A percentile compares a stretch with the other conserved stretches of the same genome.
Evolutionary conservation across 2,888 invertebrate genomes (phyloP).

Genomic region (Drosophila aldrichi): DNA sequence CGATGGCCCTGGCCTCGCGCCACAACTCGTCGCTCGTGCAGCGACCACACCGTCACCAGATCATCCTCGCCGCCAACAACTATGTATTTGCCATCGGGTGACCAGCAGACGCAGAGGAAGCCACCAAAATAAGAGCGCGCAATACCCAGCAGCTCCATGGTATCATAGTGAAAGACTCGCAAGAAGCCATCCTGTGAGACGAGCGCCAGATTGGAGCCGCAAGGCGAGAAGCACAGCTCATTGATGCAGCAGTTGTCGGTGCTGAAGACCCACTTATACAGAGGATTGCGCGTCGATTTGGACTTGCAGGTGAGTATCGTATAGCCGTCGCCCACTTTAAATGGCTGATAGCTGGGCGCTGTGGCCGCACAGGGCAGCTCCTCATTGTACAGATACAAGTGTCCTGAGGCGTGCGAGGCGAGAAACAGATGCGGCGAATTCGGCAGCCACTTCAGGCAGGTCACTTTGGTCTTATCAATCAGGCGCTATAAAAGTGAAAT

Average conservation of each 20-base stretch:
- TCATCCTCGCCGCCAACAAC: slow-evolving; percentile 99
- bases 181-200: slow-evolving; percentile 98
- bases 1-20: slow-evolving; percentile 99
- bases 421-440: slow-evolving; percentile 97
- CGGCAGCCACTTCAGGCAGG: slow-evolving; percentile 99
- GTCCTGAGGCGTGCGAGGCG: slow-evolving; percentile 97
- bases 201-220: slow-evolving; percentile 95
- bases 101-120: slow-evolving; percentile 98
- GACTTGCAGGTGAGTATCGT: slow-evolving; percentile 98
- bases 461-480: slow-evolving; percentile 88
- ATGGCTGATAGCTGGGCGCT: slow-evolving; percentile 96
- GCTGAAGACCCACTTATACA: slow-evolving; percentile 96
- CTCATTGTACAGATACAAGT: slow-evolving; percentile 98
- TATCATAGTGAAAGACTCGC: slow-evolving; percentile 98
- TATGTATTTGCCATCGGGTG: slow-evolving; percentile 97
- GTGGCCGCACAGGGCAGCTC: slow-evolving; percentile 95
- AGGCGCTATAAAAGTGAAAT: slow-evolving; percentile 79
- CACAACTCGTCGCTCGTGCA: slow-evolving; percentile 95
- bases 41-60: slow-evolving; percentile 98
- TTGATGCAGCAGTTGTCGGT: slow-evolving; percentile 94
- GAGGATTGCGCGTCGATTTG: slow-evolving; percentile 97
- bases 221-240: slow-evolving; percentile 98
- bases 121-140: slow-evolving; percentile 99
- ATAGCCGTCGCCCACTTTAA: slow-evolving; percentile 97
- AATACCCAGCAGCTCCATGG: slow-evolving; percentile 97